Evolutionary conservation across 2,888 invertebrate genomes (phyloP), one percentile per base, ranked within the genome.

Genomic region (Sminthurinus aureus): DNA sequence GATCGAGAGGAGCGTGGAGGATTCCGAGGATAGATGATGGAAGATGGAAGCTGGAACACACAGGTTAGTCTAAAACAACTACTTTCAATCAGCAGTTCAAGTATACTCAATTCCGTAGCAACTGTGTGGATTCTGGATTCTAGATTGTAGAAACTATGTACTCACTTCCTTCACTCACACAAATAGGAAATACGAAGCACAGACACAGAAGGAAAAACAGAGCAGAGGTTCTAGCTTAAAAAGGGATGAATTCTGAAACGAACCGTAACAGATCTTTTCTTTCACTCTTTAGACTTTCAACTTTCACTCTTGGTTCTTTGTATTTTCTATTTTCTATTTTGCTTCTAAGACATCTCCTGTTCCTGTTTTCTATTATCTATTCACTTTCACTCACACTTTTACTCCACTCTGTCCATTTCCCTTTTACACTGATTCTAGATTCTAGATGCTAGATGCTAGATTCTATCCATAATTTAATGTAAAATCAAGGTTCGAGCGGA

Each of bases 21-120:
- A 38, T 38, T 38, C 38, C 1, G 38, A 38, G 6, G 38, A 38
- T 38, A 1, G 3, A 38, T 4, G 38, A 38, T 38, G 1, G 3
- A 38, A 38, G 58, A 58, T 58, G 1, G n/a, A n/a, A n/a, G n/a
- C n/a, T n/a, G n/a, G n/a, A n/a, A n/a, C n/a, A n/a, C n/a, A n/a
- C 15, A 18, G 58, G 58, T 15, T 58, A 58, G 58, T 15, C 58
- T 58, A 58, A 58, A 58, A 58, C 58, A 58, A 73, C 26, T 73
- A 73, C 24, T 73, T 73, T 73, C 73, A 73, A 73, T 73, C 73
- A 73, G 22, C 8, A 22, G 26, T 73, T 26, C 73, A 73, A 73
- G 26, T 24, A 22, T 18, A 73, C 73, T 26, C 26, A 24, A 24
- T 8, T n/a, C n/a, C n/a, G n/a, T 26, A 22, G 1, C 38, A 38